A percentile compares a stretch with the other conserved stretches of the same genome.
These are phyloP conservation scores for Thalassophryne amazonica DNA, from an alignment of 2,797 vertebrate species.

Conservation along the genomic window DNA sequence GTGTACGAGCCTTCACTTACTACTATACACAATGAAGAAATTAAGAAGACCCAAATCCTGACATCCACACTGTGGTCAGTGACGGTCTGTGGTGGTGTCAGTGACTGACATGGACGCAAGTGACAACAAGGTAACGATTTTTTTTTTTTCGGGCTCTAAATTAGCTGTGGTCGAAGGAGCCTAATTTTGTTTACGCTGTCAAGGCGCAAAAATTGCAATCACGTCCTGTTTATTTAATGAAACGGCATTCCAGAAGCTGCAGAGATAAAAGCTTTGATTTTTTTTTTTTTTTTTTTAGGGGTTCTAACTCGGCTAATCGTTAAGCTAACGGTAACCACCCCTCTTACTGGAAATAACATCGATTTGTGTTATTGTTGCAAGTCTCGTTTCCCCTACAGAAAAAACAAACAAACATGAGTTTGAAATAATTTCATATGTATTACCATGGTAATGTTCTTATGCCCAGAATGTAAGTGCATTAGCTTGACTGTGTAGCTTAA, in stretches of 20 bases:
- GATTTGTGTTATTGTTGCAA: too few relatives aligned
- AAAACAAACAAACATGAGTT: too few relatives aligned
- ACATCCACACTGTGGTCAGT: slow-evolving; percentile 63
- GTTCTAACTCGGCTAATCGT: background rate
- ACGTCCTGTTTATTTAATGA: too few relatives aligned
- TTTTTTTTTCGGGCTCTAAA: slow-evolving; percentile 1
- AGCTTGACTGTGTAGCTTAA: slow-evolving; percentile 25
- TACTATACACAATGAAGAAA: slow-evolving; percentile 65
- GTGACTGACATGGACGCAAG: slow-evolving; percentile 77
- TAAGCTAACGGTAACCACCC: slow-evolving; percentile 27
- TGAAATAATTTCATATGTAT: too few relatives aligned
- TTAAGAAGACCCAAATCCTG: slow-evolving; percentile 59
- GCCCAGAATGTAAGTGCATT: background rate
- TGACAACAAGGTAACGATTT: slow-evolving; percentile 74
- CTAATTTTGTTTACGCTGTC: background rate
- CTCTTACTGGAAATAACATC: background rate
- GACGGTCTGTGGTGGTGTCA: slow-evolving; percentile 48
- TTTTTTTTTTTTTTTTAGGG: slow-evolving; percentile 2
- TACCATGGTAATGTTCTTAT: background rate
- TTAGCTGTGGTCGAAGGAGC: background rate
- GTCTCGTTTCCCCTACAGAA: too few relatives aligned
- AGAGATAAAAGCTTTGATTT: too few relatives aligned
- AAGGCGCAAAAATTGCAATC: slow-evolving; percentile 1
- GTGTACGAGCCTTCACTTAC: slow-evolving; percentile 22
- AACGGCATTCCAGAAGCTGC: background rate